Evolutionary conservation across 2,797 vertebrate species (phyloP), one percentile per base, ranked within the genome.

Genomic region (Pterois miles): DNA sequence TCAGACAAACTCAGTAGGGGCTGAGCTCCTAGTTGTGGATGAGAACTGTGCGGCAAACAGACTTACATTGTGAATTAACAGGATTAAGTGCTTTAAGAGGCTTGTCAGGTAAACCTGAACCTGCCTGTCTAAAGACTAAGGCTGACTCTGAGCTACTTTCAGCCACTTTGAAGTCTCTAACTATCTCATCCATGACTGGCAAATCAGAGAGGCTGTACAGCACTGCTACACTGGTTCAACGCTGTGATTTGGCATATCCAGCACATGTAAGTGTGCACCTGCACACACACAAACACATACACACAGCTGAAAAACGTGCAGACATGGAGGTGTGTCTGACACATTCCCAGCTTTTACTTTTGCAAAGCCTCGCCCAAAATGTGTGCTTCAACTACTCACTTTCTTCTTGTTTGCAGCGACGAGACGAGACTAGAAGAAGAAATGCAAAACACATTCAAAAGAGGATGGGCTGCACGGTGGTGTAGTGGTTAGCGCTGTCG

Each of bases 61-160:
- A 89, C 85, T 93, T 93, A 93, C 93, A 91, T 91, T 92, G 86
- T 91, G 92, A 94, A 94, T 94, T 92, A 94, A 92, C 85, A 83
- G 91, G 92, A 94, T 94, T 94, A 92, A 86, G 74, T 89, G 84
- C 90, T 93, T 91, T 92, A 93, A 89, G 91, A 90, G 90, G 92
- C 92, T 94, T 94, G 93, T 92, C 90, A 94, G 92, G 93, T 93
- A 95, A 93, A 94, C 89, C 87, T 92, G 77, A 89, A 91, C 78
- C 85, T 87, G 88, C 74, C 89, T 91, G 87, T 87, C 85, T 82
- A 87, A 91, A 93, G 76, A 91, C 90, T 81, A 82, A 78, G 83
- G 76, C 86, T 77, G 90, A 87, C 85, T 93, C 79, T 86, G 86
- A 93, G 88, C 86, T 88, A 85, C 90, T 93, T 86, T 81, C 76